Percentiles rank a stretch among this genome's conserved stretches.
Conservation (phyloP, 2,113 vertebrate species). For the Probosciger aterrimus region DNA sequence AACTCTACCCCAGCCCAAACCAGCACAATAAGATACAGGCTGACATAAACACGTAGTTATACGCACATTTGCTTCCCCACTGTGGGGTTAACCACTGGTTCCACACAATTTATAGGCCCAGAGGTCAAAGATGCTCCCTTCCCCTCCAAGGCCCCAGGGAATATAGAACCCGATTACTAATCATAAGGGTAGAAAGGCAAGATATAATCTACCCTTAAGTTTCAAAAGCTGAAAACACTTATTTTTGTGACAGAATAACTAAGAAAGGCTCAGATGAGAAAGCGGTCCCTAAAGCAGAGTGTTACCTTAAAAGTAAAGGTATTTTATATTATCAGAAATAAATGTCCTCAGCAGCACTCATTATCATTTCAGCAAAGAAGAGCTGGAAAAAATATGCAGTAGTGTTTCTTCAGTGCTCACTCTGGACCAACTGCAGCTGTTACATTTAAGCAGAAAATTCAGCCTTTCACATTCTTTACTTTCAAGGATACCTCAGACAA, state of each 20-base stretch:
- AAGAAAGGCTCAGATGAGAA: background rate
- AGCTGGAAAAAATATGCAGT: background rate
- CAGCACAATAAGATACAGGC: background rate
- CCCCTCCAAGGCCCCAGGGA: background rate
- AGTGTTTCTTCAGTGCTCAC: background rate
- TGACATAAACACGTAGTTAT: background rate
- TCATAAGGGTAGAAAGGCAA: background rate
- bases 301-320: background rate
- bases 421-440: background rate
- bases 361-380: background rate
- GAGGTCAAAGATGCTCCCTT: background rate
- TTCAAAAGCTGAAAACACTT: background rate
- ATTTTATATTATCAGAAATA: background rate
- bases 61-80: background rate
- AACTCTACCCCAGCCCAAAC: background rate
- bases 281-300: background rate
- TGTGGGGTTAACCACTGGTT: background rate
- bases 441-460: conserved; percentile 37
- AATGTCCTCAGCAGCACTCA: background rate
- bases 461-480: background rate
- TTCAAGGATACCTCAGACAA: conserved; percentile 31
- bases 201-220: background rate
- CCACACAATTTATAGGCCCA: too few relatives aligned
- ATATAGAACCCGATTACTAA: background rate
- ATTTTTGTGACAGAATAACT: background rate